Evolutionary conservation across 2,888 invertebrate genomes (phyloP).

Genomic region (Dolichopus griseipennis): DNA sequence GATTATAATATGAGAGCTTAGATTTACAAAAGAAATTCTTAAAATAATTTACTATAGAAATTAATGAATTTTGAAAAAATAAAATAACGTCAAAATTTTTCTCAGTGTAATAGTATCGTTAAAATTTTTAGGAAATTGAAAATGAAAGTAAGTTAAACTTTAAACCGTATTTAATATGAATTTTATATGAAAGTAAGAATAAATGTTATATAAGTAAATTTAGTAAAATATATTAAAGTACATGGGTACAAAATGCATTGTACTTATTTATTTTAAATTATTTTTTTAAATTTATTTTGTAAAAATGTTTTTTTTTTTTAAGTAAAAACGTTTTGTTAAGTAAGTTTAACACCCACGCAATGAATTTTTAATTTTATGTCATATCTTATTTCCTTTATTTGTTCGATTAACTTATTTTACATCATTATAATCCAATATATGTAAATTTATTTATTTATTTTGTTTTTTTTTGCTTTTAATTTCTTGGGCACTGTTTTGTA

Average conservation of each 20-base stretch:
- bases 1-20: too few relatives aligned
- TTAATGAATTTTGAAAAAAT: too few relatives aligned
- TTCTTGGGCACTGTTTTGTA: too few relatives aligned
- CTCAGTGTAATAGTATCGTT: background rate
- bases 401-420: background rate
- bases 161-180: background rate
- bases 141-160: background rate
- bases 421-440: background rate
- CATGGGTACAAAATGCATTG: too few relatives aligned
- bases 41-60: too few relatives aligned
- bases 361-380: background rate
- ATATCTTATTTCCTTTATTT: background rate
- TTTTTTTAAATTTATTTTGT: background rate
- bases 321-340: background rate
- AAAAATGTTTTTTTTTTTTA: background rate
- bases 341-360: constrained; percentile 3
- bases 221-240: too few relatives aligned
- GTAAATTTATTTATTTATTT: background rate
- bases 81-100: too few relatives aligned
- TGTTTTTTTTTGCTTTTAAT: too few relatives aligned
- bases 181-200: too few relatives aligned
- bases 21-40: too few relatives aligned
- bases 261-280: background rate
- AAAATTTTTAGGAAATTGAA: background rate
- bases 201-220: too few relatives aligned